Evolutionary conservation across 1,140 invertebrate species (phyloP).

Genomic region (Sarcophaga bullata): DNA sequence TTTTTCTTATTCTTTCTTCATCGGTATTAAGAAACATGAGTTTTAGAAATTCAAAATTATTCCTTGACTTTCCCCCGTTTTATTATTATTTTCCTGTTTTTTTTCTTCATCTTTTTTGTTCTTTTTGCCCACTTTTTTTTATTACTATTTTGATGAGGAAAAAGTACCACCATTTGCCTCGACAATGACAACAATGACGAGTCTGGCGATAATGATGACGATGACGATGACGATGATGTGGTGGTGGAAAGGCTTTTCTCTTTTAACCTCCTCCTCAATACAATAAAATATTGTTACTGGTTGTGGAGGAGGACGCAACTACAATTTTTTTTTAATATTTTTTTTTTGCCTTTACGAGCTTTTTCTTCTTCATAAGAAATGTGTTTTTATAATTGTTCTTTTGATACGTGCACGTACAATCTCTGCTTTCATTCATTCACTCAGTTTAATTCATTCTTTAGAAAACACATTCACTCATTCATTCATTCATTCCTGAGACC

Average conservation of each 20-base stretch:
- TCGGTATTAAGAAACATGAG: neutral
- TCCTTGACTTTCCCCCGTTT: neutral
- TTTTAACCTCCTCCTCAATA: no score
- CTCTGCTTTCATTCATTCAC: neutral
- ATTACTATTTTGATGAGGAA: no score
- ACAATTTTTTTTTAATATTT: no score
- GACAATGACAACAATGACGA: no score
- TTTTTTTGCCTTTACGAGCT: no score
- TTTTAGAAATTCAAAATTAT: neutral
- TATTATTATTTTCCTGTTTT: no score
- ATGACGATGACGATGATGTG: neutral
- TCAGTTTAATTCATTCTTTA: neutral
- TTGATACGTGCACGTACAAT: neutral
- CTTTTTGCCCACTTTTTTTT: no score
- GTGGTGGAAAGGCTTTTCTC: neutral
- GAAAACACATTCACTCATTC: neutral
- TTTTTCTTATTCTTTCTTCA: no score
- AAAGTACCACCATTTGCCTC: no score
- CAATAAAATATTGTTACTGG: no score
- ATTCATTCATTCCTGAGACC: neutral
- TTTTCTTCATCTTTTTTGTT: no score
- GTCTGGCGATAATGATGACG: neutral
- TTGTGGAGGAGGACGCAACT: slow-evolving; percentile 35
- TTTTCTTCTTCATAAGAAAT: no score
- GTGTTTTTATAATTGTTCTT: slow-evolving; percentile 36